Conservation (phyloP, 2,888 invertebrate genomes). For the Orthonevra nobilis region DNA sequence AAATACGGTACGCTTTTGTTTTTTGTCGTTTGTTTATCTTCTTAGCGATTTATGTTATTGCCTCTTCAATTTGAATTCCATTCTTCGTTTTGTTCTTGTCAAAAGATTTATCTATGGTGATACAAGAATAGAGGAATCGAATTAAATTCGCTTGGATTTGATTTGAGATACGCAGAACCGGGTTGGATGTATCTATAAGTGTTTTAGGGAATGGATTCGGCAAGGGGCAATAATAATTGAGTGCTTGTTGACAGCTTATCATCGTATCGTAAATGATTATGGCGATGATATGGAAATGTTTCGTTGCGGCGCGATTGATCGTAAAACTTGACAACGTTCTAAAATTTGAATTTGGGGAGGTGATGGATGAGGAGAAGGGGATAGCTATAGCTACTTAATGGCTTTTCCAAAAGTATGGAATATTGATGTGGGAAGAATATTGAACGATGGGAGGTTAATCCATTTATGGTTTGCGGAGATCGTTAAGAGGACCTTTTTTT, state of each 20-base stretch:
- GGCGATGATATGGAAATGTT: constrained; percentile 57
- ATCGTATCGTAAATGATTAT: constrained; percentile 63
- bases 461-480: too few species aligned
- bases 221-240: constrained; percentile 39
- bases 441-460: too few species aligned
- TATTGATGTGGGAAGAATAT: too few species aligned
- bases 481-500: too few species aligned
- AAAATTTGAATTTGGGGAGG: constrained; percentile 35
- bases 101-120: constrained; percentile 32
- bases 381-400: not conserved
- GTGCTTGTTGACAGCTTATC: constrained; percentile 48
- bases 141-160: constrained; percentile 50
- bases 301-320: not conserved
- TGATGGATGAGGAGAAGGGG: too few species aligned
- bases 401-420: too few species aligned
- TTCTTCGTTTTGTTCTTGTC: constrained; percentile 20
- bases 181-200: not conserved
- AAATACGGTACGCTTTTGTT: constrained; percentile 1
- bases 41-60: constrained; percentile 65
- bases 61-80: constrained; percentile 58
- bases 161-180: constrained; percentile 11
- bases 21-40: constrained; percentile 50
- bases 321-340: constrained; percentile 33
- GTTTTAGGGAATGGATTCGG: not conserved
- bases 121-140: constrained; percentile 15